phyloP scores from a whole-genome alignment of 2,888 invertebrate genomes.

The Dioctria linearis region DNA sequence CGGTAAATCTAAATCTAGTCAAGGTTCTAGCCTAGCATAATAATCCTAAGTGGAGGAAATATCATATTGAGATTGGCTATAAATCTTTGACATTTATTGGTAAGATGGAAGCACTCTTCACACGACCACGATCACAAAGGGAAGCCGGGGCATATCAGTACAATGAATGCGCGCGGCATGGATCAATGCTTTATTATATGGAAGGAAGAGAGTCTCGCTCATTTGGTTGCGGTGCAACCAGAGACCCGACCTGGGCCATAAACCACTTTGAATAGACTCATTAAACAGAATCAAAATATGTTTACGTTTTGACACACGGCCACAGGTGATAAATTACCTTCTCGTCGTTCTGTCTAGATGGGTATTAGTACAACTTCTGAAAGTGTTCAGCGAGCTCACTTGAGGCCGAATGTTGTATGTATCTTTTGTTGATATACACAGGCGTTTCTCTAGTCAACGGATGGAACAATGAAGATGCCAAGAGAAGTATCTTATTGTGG shows the following conservation, averaged over 20 bases:
- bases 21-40: not conserved
- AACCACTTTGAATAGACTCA: constrained; percentile 56
- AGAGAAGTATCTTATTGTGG: constrained; percentile 48
- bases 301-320: constrained; percentile 55
- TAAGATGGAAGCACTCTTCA: constrained; percentile 40
- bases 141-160: constrained; percentile 40
- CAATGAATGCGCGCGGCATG: constrained; percentile 31
- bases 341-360: constrained; percentile 1
- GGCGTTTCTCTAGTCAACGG: constrained; percentile 26
- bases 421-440: constrained; percentile 22
- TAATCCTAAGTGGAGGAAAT: constrained; percentile 44
- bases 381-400: not conserved
- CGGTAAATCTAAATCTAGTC: constrained; percentile 31
- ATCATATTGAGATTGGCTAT: constrained; percentile 30
- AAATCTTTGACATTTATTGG: constrained; percentile 52
- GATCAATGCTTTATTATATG: constrained; percentile 35
- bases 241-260: constrained; percentile 42
- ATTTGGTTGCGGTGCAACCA: constrained; percentile 44
- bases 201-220: constrained; percentile 23
- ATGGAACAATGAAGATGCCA: constrained; percentile 48
- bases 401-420: not conserved
- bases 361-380: not conserved
- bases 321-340: constrained; percentile 54
- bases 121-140: constrained; percentile 42
- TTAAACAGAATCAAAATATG: constrained; percentile 56